A percentile compares a stretch with the other conserved stretches of the same genome.
These are phyloP conservation scores for Lepidochitona cinerea DNA, from an alignment of 2,888 invertebrate species.

Conservation along the genomic window DNA sequence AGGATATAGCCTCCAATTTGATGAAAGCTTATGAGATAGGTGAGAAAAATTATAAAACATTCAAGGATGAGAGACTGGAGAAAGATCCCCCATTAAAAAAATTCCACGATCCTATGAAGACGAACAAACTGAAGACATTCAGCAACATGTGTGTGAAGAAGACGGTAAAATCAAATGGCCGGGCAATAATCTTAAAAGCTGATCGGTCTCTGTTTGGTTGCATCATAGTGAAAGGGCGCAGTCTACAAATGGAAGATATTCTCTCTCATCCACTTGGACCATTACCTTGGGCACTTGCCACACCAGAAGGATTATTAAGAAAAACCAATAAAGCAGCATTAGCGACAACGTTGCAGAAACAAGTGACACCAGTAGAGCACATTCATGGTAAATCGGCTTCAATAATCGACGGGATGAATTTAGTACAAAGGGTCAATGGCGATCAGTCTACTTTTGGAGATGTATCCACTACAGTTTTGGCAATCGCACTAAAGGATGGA, in stretches of 20 bases:
- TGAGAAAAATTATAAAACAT: conserved; percentile 20
- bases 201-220: conserved; percentile 12
- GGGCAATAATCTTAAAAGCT: conserved; percentile 12
- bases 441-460: background rate
- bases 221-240: conserved; percentile 15
- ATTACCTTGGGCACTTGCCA: conserved; percentile 29
- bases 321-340: conserved; percentile 30
- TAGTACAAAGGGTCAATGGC: background rate
- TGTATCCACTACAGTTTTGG: background rate
- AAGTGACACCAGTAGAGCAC: conserved; percentile 9
- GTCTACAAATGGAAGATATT: conserved; percentile 19
- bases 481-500: background rate
- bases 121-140: conserved; percentile 27
- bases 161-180: background rate
- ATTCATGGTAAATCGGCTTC: background rate
- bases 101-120: conserved; percentile 30
- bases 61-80: conserved; percentile 27
- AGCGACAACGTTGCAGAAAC: conserved; percentile 9
- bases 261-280: conserved; percentile 24
- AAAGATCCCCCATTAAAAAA: conserved; percentile 13
- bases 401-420: background rate
- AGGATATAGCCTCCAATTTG: background rate
- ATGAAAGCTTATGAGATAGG: conserved; percentile 23
- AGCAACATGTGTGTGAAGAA: background rate
- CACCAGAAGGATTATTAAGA: conserved; percentile 17